Percentiles rank a stretch among this genome's conserved stretches.
Conservation (phyloP, 2,113 vertebrate genomes). For the Ibidorhyncha struthersii region DNA sequence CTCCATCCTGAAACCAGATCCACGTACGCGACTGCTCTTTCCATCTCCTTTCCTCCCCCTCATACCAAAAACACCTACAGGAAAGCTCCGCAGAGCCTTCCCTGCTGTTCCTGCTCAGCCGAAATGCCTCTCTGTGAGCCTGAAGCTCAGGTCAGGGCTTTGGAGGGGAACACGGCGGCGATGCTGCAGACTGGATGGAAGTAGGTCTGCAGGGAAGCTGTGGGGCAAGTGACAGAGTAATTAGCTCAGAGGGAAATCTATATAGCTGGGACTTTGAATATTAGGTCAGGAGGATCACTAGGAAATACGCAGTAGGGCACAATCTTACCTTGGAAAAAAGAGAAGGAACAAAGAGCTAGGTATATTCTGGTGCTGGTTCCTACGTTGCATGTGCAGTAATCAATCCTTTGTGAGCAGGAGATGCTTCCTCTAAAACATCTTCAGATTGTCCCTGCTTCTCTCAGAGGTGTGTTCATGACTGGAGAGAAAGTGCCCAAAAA, state of each 20-base stretch:
- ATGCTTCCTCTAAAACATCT: not conserved
- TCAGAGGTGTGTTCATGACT: not conserved
- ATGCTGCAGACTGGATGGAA: not conserved
- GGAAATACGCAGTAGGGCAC: not conserved
- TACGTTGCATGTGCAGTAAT: not conserved
- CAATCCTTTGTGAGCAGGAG: not conserved
- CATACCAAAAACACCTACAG: not conserved
- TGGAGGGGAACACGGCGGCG: not conserved
- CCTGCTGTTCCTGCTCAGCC: not conserved
- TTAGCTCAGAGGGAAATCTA: not conserved
- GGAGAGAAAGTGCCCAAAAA: not conserved
- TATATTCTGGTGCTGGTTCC: not conserved
- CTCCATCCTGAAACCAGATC: not conserved
- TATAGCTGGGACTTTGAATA: not conserved
- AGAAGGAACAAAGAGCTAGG: not conserved
- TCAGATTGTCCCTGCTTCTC: not conserved
- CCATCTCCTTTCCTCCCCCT: not conserved
- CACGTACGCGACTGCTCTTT: not conserved
- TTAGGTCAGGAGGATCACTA: not conserved
- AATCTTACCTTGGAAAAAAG: not conserved
- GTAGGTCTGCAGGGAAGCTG: not conserved
- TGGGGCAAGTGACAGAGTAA: not conserved
- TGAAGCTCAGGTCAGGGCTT: not conserved
- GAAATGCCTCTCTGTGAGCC: not conserved
- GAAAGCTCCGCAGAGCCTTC: not conserved